A percentile compares a stretch with the other conserved stretches of the same genome.
phyloP scores from a whole-genome alignment of 2,797 vertebrate species.

The Malacoraja senta region DNA sequence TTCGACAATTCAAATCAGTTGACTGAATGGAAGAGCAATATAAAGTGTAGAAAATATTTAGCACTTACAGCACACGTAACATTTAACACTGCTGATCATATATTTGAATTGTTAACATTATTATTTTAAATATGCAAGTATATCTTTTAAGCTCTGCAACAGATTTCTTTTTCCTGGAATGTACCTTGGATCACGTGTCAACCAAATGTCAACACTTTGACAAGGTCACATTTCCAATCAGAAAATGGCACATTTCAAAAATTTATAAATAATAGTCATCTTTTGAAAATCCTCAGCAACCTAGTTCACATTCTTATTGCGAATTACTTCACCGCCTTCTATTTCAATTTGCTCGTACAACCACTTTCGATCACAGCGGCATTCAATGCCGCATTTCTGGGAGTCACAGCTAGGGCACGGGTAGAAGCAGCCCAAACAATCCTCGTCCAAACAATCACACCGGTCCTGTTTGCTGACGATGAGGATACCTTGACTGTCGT shows the following conservation, averaged over 20 bases:
- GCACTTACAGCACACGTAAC: neutral
- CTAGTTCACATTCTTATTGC: constrained; percentile 77
- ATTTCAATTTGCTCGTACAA: constrained; percentile 95
- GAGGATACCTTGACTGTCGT: constrained; percentile 79
- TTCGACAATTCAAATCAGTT: neutral
- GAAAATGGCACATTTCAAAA: constrained; percentile 16
- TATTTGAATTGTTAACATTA: constrained; percentile 24
- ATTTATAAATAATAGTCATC: constrained; percentile 20
- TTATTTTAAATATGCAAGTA: constrained; percentile 8
- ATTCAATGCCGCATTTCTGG: constrained; percentile 85
- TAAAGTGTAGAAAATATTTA: neutral
- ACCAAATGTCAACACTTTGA: neutral
- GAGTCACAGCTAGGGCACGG: constrained; percentile 81
- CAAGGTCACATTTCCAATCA: neutral
- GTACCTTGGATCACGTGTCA: neutral
- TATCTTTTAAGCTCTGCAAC: neutral
- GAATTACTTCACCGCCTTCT: constrained; percentile 89
- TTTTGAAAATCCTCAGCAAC: neutral
- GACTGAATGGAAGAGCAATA: neutral
- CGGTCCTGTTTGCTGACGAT: constrained; percentile 80
- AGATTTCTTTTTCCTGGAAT: neutral
- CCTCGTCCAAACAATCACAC: constrained; percentile 88
- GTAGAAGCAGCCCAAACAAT: constrained; percentile 95
- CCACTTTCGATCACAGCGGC: constrained; percentile 95
- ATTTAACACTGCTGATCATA: constrained; percentile 27